These are phyloP conservation scores for Amaurobius ferox DNA, from an alignment of 2,888 invertebrate genomes.

Conservation along the genomic window DNA sequence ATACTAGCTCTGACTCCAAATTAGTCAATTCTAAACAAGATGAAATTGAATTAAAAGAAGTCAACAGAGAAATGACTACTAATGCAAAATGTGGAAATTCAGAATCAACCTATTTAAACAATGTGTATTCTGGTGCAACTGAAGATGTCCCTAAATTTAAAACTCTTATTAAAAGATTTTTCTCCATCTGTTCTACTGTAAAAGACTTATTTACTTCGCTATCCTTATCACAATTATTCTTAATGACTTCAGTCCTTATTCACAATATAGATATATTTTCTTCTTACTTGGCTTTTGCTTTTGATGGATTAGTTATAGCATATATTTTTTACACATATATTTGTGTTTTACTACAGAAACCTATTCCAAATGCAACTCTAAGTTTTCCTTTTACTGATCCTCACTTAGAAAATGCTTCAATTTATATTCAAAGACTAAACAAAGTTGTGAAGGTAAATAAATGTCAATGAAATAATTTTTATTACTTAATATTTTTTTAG, in stretches of 20 bases:
- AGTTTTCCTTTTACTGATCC: conserved; percentile 21
- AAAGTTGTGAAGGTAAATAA: conserved; percentile 25
- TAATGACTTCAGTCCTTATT: conserved; percentile 29
- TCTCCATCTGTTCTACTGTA: background rate
- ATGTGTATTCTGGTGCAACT: conserved; percentile 19
- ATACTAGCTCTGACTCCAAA: background rate
- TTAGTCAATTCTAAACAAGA: conserved; percentile 13
- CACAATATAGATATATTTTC: conserved; percentile 36
- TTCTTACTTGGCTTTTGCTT: conserved; percentile 22
- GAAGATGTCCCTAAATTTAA: background rate
- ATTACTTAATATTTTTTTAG: too few relatives aligned
- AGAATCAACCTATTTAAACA: conserved; percentile 3
- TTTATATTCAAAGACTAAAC: conserved; percentile 1
- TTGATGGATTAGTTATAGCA: conserved; percentile 33
- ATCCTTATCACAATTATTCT: conserved; percentile 26
- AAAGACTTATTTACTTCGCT: conserved; percentile 3
- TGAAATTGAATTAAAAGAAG: conserved; percentile 26
- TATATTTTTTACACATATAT: conserved; percentile 31
- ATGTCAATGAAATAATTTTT: too few relatives aligned
- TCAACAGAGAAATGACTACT: background rate
- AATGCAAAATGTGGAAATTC: background rate
- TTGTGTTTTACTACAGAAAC: conserved; percentile 20
- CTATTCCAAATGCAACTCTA: background rate
- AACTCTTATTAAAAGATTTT: background rate
- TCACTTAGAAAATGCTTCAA: conserved; percentile 34